Base-by-base conservation (phyloP, 2,888 invertebrate genomes). In the Polyploca ridens region DNA sequence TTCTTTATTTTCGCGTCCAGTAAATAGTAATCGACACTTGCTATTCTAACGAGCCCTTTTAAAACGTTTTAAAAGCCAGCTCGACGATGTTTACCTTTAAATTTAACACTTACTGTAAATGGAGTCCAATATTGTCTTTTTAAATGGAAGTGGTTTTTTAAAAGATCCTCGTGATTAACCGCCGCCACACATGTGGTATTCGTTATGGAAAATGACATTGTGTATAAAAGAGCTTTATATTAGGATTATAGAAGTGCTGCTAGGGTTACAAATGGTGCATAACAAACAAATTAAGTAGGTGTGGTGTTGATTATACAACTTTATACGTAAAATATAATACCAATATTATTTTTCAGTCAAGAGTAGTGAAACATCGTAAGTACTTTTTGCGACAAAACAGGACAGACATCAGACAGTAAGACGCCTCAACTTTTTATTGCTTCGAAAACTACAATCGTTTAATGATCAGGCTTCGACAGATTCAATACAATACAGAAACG, bases 11-110 rank as follows among this genome's bases (percentile, higher is more conserved):
- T 54, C 16, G 7, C 54, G 54, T 19, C 19, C 54, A 54, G 54
- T 54, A 16, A 16, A 49, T 54, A 19, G 54, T 19, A 54, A 54
- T 54, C 54, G 54, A 54, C 54, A 54, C 54, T 19, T 54, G 54
- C 54, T 19, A 54, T 54, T 54, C 54, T 19, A 19, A 19, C 54
- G 54, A 19, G 54, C 54, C 10, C 54, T 54, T n/a, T 54, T 54
- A 54, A 54, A 54, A 54, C 54, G 19, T 54, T 49, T 49, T 54
- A 54, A 54, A 54, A 54, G 54, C 54, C 54, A 54, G 3, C 54
- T 54, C 7, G 54, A 6, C 19, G 19, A 54, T 54, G 54, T 54
- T 54, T 54, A 19, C 54, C 4, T 54, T 54, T 54, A 19, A 54
- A 54, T 54, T 54, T 19, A 54, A 54, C 54, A 54, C 54, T 54